Base-by-base conservation (phyloP, 2,888 invertebrate genomes). In the Archips crataeganus region DNA sequence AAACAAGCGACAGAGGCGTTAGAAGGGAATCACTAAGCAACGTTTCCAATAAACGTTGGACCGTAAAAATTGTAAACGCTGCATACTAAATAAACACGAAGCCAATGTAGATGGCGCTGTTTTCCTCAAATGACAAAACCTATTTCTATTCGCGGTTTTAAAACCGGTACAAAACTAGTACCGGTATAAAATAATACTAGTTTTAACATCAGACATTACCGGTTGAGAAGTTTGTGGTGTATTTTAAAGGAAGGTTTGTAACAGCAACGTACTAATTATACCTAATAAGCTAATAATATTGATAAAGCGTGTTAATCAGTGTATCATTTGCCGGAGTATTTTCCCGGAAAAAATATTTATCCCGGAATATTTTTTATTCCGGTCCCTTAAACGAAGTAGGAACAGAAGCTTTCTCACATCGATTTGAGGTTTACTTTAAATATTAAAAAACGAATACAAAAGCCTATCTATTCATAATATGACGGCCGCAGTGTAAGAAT, bases 401-500 rank as follows among this genome's bases (percentile, higher is more conserved):
- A 65, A 65, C 65, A 36, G 34, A 65, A 51, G 39, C 39, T 57
- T 32, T 63, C 23, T 64, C 51, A 49, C 51, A 51, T 36, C 49
- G 47, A 51, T 36, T 47, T 36, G 65, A 51, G 36, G 65, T 15
- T 65, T 34, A n/a, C 36, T 6, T 42, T 23, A 23, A 6, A 15
- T 45, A 62, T 62, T 61, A 23, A 32, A 62, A 62, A 45, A 62
- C 10, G 11, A 45, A 62, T 57, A 45, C n/a, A 51, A 65, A 65
- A 49, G 36, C 49, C 70, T 70, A 70, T 51, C 70, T 70, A 51
- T 59, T 36, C 11, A 39, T 39, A 68, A 62, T 11, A 61, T 62
- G 51, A 70, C 32, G 23, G 23, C 54, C 51, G 34, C 51, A 84
- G 84, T 84, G 84, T 79, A 80, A 82, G 84, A 85, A 87, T 85